phyloP scores from a whole-genome alignment of 1,140 invertebrate species.

The Lepidurus couesii region DNA sequence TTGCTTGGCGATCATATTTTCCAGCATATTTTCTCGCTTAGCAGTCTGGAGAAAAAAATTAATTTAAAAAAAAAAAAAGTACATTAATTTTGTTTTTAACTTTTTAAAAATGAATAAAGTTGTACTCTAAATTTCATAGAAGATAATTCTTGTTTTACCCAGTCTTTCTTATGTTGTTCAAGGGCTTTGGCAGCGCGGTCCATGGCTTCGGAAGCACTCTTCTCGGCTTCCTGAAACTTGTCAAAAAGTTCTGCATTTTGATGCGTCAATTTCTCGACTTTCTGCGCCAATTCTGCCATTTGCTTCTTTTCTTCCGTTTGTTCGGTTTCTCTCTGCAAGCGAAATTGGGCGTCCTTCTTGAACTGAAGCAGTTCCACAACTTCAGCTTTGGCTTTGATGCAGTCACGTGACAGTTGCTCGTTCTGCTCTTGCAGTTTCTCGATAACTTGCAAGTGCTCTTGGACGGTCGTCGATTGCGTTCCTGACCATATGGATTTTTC shows the following conservation, averaged over 20 bases:
- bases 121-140: background rate
- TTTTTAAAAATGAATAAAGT: too few species aligned
- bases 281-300: background rate
- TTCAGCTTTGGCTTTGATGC: slow-evolving; percentile 11
- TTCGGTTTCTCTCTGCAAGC: background rate
- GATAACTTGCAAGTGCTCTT: slow-evolving; percentile 6
- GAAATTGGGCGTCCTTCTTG: background rate
- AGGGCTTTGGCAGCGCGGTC: background rate
- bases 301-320: background rate
- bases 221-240: background rate
- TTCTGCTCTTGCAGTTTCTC: slow-evolving; percentile 14
- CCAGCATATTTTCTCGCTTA: background rate
- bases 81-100: background rate
- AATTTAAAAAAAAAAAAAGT: background rate
- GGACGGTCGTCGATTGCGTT: background rate
- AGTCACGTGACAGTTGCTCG: background rate
- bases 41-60: background rate
- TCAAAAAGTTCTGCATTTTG: background rate
- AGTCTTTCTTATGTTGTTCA: slow-evolving; percentile 10
- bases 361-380: background rate
- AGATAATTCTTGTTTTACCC: background rate
- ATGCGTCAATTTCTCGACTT: background rate
- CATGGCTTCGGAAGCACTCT: background rate
- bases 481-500: background rate
- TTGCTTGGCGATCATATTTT: background rate